These are phyloP conservation scores for Aleiodes alternator DNA, from an alignment of 2,888 invertebrate species.

Conservation along the genomic window DNA sequence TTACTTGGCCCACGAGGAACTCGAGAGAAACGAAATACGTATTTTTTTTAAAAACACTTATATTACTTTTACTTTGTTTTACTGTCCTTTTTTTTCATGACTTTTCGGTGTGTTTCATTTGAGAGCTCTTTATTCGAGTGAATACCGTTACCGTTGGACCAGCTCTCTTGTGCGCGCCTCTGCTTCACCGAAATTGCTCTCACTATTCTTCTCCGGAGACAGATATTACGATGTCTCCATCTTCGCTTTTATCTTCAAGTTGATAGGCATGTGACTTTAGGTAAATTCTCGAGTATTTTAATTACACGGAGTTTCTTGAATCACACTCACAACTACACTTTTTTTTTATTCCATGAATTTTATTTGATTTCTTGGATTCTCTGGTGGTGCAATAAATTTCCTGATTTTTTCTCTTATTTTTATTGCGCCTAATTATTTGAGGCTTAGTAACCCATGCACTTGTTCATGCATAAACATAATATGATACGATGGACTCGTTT, in stretches of 20 bases:
- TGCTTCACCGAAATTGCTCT: conserved; percentile 67
- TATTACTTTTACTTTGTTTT: conserved; percentile 30
- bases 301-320: conserved; percentile 15
- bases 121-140: conserved; percentile 26
- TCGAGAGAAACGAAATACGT: conserved; percentile 50
- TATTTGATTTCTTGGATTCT: too few species aligned
- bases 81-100: not conserved
- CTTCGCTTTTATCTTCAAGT: conserved; percentile 28
- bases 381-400: too few species aligned
- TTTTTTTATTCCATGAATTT: too few species aligned
- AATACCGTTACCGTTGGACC: conserved; percentile 39
- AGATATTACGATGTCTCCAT: conserved; percentile 46
- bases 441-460: not conserved
- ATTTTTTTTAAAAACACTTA: conserved; percentile 54
- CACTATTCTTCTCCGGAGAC: conserved; percentile 64
- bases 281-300: conserved; percentile 9
- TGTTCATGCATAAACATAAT: too few species aligned
- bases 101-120: conserved; percentile 30
- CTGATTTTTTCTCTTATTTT: conserved; percentile 1
- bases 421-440: conserved; percentile 26
- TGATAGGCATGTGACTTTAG: conserved; percentile 15
- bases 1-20: conserved; percentile 48
- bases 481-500: too few species aligned
- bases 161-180: conserved; percentile 1
- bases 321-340: not conserved